Evolutionary conservation across 2,888 invertebrate species (phyloP).

Genomic region (Amphipyra tragopoginis): DNA sequence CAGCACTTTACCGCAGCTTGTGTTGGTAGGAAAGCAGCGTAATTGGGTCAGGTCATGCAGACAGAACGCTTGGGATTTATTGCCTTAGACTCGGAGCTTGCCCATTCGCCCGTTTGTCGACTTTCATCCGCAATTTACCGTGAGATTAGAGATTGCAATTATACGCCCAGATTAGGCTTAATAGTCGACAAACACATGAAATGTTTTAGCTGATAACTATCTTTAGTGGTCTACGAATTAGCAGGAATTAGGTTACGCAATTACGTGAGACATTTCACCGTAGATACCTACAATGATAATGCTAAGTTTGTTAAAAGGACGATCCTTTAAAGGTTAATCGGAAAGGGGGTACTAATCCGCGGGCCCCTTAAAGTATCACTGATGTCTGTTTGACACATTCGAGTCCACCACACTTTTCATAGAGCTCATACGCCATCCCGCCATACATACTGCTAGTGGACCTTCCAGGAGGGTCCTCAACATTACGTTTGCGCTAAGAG

Average conservation of each 20-base stretch:
- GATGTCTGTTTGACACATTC: no score
- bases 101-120: conserved; percentile 50
- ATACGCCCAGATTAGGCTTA: conserved; percentile 38
- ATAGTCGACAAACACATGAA: conserved; percentile 34
- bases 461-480: no score
- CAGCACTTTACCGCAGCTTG: conserved; percentile 9
- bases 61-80: conserved; percentile 58
- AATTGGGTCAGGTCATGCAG: conserved; percentile 71
- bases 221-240: conserved; percentile 9
- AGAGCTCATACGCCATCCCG: no score
- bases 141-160: conserved; percentile 52
- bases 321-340: no score
- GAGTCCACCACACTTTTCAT: no score
- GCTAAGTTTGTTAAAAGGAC: no score
- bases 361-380: no score
- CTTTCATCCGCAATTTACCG: conserved; percentile 59
- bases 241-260: not conserved
- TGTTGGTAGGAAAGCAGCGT: conserved; percentile 54
- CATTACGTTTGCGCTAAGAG: no score
- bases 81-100: conserved; percentile 46
- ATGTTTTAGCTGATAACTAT: conserved; percentile 31
- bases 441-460: no score
- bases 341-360: no score
- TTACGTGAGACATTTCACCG: not conserved
- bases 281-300: no score